Percentiles rank a stretch among this genome's conserved stretches.
Conservation (phyloP, 2,797 vertebrate species). For the Chelonia mydas region DNA sequence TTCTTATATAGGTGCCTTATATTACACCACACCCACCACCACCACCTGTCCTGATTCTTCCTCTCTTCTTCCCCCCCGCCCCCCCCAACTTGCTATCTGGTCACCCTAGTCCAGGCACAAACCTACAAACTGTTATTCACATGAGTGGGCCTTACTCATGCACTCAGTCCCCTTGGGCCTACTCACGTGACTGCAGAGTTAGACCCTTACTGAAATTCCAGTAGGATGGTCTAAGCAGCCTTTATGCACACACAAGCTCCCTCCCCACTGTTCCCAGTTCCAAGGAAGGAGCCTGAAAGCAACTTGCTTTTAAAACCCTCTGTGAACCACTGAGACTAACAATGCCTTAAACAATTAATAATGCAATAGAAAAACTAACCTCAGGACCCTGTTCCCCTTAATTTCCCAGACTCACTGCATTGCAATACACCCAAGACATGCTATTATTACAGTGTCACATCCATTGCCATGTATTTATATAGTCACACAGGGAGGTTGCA, state of each 20-base stretch:
- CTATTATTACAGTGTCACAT: not conserved
- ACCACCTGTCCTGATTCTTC: too few species aligned
- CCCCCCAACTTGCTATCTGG: too few species aligned
- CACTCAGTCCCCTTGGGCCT: rapidly evolving
- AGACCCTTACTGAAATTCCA: rapidly evolving
- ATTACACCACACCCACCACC: too few species aligned
- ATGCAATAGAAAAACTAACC: not conserved
- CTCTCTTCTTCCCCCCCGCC: too few species aligned
- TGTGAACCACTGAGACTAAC: not conserved
- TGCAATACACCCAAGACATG: not conserved
- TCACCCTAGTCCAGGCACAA: not conserved
- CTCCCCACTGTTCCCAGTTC: not conserved
- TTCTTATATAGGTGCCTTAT: too few species aligned
- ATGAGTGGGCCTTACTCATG: not conserved
- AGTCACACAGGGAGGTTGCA: not conserved
- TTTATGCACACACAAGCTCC: not conserved
- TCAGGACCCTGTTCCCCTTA: not conserved
- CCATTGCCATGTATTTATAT: not conserved
- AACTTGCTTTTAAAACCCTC: not conserved
- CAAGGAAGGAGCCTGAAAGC: not conserved
- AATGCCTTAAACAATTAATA: not conserved
- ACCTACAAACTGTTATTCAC: not conserved
- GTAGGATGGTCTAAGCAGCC: not conserved
- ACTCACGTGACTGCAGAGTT: not conserved
- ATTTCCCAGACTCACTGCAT: not conserved